These are phyloP conservation scores for Hylaea fasciaria DNA, from an alignment of 2,888 invertebrate genomes.

Conservation along the genomic window DNA sequence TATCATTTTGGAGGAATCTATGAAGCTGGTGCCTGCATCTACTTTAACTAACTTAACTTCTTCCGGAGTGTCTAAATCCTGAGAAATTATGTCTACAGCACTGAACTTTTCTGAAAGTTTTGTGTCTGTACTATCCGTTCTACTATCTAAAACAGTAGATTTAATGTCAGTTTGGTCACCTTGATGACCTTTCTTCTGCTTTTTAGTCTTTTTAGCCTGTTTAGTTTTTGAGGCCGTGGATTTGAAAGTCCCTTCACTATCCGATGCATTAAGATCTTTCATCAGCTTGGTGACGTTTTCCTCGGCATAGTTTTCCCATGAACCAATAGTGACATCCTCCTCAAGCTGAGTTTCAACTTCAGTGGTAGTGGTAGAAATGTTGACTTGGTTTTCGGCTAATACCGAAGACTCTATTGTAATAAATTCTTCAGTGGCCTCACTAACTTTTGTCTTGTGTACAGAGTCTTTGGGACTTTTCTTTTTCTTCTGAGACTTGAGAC, in stretches of 20 bases:
- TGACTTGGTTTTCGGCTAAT: conserved; percentile 20
- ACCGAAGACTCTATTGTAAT: conserved; percentile 43
- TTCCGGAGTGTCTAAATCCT: not conserved
- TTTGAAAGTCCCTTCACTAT: conserved; percentile 24
- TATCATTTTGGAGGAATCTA: not conserved
- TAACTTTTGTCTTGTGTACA: conserved; percentile 8
- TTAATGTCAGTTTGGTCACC: not conserved
- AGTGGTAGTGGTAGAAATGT: conserved; percentile 1
- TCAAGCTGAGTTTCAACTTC: conserved; percentile 17
- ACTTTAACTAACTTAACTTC: not conserved
- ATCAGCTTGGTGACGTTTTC: conserved; percentile 47
- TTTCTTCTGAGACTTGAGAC: conserved; percentile 44
- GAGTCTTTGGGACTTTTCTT: conserved; percentile 33
- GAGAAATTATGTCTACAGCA: not conserved
- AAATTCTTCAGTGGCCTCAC: conserved; percentile 13
- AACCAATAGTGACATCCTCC: conserved; percentile 34
- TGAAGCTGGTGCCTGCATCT: not conserved
- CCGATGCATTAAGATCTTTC: conserved; percentile 45
- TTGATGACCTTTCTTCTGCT: conserved; percentile 7
- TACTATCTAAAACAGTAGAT: not conserved
- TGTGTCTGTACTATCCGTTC: not conserved
- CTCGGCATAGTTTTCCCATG: conserved; percentile 38
- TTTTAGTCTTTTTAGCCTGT: conserved; percentile 18
- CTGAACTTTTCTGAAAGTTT: not conserved
- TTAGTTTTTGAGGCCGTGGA: conserved; percentile 3